Evolutionary conservation across 2,888 invertebrate genomes (phyloP), one percentile per base, ranked within the genome.

Genomic region (Erebia ligea): DNA sequence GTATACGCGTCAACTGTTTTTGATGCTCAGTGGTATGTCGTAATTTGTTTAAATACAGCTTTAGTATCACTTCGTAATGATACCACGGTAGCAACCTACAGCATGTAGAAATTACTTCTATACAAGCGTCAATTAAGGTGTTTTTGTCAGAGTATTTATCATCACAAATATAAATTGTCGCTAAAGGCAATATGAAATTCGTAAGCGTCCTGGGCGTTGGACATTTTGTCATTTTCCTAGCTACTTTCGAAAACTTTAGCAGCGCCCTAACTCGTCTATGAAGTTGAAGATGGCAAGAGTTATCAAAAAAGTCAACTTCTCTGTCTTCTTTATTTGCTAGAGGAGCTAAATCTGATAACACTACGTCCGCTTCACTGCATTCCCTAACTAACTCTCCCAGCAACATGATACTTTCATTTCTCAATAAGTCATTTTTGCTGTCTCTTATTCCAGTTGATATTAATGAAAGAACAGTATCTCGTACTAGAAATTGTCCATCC

Each of bases 241-340:
- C 94, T 8, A 96, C 86, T 75, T 95, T 94, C 73, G 95, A 95
- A 82, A 97, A 96, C 80, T 96, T 97, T 17, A 96, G 86, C 61
- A 99, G 85, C 0, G 98, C 99, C 80, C 97, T 95, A 0, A 97
- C 96, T 81, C 97, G 96, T 73, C 98, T 95, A 84, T 98, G 98
- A 69, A 96, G 90, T 92, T 99, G 97, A 61, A 98, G 87, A 90
- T 99, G 99, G 40, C 95, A 95, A 81, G 98, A 95, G 84, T 99
- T 99, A 81, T 98, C 97, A 84, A 98, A 99, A 94, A 99, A 98
- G 87, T 99, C 99, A 0, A 97, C 96, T 86, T 99, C 98, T 10
- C 94, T 86, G 84, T 99, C 98, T 62, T 87, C 90, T 84, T 95
- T 94, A 81, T 96, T 96, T 0, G 95, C 94, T 48, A 97, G 88